Evolutionary conservation across 1,140 invertebrate genomes (phyloP).

Genomic region (Cataglyphis hispanica): DNA sequence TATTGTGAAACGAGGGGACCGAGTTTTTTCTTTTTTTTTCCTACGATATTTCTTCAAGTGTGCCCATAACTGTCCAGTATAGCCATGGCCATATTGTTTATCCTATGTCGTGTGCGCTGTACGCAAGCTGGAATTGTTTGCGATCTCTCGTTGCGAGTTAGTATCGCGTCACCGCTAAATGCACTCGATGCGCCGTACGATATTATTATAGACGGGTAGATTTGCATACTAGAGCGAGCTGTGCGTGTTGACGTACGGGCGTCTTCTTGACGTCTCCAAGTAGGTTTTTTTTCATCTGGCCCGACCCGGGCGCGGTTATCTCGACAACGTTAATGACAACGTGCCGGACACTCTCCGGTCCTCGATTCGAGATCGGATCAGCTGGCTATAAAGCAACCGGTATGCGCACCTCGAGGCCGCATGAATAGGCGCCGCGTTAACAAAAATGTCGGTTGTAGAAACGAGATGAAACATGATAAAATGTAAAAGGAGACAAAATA

Average conservation of each 20-base stretch:
- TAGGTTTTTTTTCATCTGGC: slow-evolving; percentile 11
- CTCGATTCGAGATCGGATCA: slow-evolving; percentile 42
- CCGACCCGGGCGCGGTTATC: slow-evolving; percentile 1
- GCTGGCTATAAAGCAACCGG: neutral
- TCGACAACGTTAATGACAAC: slow-evolving; percentile 53
- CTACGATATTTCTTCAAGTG: slow-evolving; percentile 52
- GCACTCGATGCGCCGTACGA: slow-evolving; percentile 35
- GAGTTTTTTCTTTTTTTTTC: slow-evolving; percentile 12
- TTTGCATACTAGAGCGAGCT: slow-evolving; percentile 42
- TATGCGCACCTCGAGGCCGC: slow-evolving; percentile 17
- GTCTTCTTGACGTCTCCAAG: neutral
- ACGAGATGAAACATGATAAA: slow-evolving; percentile 19
- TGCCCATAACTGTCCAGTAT: slow-evolving; percentile 26
- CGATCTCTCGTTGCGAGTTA: slow-evolving; percentile 36
- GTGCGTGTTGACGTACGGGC: slow-evolving; percentile 1
- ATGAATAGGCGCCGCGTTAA: slow-evolving; percentile 28
- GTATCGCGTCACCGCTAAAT: slow-evolving; percentile 51
- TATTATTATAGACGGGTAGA: slow-evolving; percentile 39
- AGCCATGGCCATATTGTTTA: slow-evolving; percentile 34
- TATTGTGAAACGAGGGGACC: neutral
- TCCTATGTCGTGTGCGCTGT: slow-evolving; percentile 1
- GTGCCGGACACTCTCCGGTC: neutral
- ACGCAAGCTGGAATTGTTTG: slow-evolving; percentile 37
- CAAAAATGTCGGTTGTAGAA: slow-evolving; percentile 13
- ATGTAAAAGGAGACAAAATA: slow-evolving; percentile 14